Evolutionary conservation across 2,888 invertebrate species (phyloP), one percentile per base, ranked within the genome.

Genomic region (Amaurobius ferox): DNA sequence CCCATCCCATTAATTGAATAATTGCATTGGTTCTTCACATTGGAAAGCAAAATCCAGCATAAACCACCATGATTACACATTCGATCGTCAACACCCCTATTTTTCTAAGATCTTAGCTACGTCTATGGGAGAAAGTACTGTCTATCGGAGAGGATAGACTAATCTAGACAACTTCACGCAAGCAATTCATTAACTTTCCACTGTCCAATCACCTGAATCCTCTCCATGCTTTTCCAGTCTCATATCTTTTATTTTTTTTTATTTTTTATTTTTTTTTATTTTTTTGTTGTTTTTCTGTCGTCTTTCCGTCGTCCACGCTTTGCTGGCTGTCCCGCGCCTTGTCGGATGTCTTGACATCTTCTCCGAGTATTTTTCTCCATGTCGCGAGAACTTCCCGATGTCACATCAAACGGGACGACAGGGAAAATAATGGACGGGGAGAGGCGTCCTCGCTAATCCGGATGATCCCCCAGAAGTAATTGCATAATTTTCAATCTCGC

Each of bases 401-500:
- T 55, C 55, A 55, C 55, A 23, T 55, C 55, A 55, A 23, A 55
- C 19, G 11, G 23, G 19, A 23, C 16, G 23, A 23, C 55, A 55
- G 23, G 23, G 55, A 55, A 55, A 55, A 23, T 55, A 16, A 44
- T n/a, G 23, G 19, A 23, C 1, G 5, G 23, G 23, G 55, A 55
- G 55, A 6, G 23, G 11, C 1, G 23, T 1, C 5, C 23, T 1
- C 23, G 3, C 1, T 55, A 55, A 55, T 55, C 55, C 55, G 55
- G 55, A 55, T 55, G 19, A 19, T 23, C 55, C 55, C 1, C 5
- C 23, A 16, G 44, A 11, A 11, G 44, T 44, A 44, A 44, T 44
- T 55, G 55, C 55, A 55, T 55, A 23, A 55, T 55, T 55, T 55
- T 55, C 55, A 55, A 55, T 55, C 55, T 55, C 23, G 3, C 55